These are phyloP conservation scores for Apolygus lucorum DNA, from an alignment of 1,140 invertebrate species.

Conservation along the genomic window DNA sequence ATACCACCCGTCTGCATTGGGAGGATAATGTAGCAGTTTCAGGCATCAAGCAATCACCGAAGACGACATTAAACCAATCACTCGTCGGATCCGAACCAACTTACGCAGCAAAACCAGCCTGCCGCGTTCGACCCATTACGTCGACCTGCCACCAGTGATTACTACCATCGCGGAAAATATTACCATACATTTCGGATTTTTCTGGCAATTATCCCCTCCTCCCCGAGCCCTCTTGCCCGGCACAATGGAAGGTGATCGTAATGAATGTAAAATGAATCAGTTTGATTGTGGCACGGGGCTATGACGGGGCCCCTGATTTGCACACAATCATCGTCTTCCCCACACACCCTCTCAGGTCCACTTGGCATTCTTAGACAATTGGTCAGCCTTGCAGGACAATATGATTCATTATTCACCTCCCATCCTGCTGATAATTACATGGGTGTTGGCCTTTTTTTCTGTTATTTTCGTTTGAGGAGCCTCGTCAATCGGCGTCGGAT, in stretches of 20 bases:
- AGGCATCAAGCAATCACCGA: too few relatives aligned
- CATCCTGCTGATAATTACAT: neutral
- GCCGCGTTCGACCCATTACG: too few relatives aligned
- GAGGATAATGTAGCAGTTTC: too few relatives aligned
- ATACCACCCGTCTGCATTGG: too few relatives aligned
- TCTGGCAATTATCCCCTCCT: neutral
- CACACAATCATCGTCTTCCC: conserved; percentile 3
- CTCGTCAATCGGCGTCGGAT: neutral
- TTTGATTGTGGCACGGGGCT: conserved; percentile 10
- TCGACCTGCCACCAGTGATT: neutral
- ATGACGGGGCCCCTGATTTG: conserved; percentile 9
- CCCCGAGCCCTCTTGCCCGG: neutral
- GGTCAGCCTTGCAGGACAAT: conserved; percentile 16
- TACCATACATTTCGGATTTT: conserved; percentile 7
- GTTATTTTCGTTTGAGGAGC: neutral
- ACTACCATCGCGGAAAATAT: neutral
- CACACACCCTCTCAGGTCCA: conserved; percentile 9
- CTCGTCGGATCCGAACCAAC: too few relatives aligned
- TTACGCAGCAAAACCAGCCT: too few relatives aligned
- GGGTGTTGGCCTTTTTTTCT: conserved; percentile 3
- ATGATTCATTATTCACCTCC: conserved; percentile 5
- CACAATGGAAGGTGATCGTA: conserved; percentile 9
- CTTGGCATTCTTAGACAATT: conserved; percentile 16
- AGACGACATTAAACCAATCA: too few relatives aligned
- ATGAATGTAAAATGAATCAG: conserved; percentile 17